Evolutionary conservation across 2,888 invertebrate genomes (phyloP).

Genomic region (Aporophyla nigra): DNA sequence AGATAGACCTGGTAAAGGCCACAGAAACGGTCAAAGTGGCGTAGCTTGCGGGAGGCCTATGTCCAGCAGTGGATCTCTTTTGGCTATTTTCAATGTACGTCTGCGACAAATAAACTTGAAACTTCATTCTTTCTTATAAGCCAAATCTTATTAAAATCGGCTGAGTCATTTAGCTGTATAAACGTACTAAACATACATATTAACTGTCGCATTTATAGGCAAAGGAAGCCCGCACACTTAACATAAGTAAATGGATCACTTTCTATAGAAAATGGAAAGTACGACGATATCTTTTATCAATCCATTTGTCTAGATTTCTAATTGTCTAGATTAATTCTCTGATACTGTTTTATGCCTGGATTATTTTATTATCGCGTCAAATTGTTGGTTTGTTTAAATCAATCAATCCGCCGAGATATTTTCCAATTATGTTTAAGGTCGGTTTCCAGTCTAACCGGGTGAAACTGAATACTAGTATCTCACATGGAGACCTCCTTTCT

Average conservation of each 20-base stretch:
- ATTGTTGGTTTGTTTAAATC: no score
- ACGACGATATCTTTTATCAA: constrained; percentile 28
- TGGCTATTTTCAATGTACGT: no score
- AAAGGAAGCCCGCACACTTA: constrained; percentile 2
- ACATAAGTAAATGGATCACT: constrained; percentile 26
- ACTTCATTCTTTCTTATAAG: not conserved
- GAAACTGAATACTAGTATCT: no score
- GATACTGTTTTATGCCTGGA: constrained; percentile 22
- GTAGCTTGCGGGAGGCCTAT: no score
- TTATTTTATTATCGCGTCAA: not conserved
- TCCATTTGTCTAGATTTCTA: constrained; percentile 49
- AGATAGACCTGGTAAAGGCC: no score
- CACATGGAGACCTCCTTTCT: no score
- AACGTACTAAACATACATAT: not conserved
- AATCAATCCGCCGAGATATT: no score
- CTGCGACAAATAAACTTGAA: no score
- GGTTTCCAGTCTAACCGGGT: no score
- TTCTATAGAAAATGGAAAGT: constrained; percentile 51
- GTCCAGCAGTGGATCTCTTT: no score
- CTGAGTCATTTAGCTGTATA: not conserved
- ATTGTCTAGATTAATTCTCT: constrained; percentile 6
- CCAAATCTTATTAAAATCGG: not conserved
- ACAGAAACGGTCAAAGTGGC: no score
- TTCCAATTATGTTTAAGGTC: no score
- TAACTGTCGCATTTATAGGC: not conserved